phyloP scores from a whole-genome alignment of 2,113 vertebrate genomes.

The Telmatochromis sp. region DNA sequence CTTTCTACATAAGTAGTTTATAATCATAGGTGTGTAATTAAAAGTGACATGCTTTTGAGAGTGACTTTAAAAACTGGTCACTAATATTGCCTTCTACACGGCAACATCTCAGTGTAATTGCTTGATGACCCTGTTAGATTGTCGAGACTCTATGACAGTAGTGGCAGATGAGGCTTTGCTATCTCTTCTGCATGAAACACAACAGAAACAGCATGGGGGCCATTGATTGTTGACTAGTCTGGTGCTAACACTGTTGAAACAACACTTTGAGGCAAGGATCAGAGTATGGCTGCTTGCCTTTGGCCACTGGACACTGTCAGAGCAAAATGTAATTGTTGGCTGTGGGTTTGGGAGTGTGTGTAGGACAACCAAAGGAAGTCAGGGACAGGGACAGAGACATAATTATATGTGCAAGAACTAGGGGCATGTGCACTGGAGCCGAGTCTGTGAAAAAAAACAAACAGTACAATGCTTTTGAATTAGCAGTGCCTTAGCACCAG shows the following conservation, averaged over 20 bases:
- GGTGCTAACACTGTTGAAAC: slow-evolving; percentile 47
- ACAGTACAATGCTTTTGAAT: neutral
- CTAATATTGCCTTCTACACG: neutral
- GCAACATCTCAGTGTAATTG: neutral
- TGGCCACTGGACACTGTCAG: slow-evolving; percentile 8
- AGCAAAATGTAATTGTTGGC: slow-evolving; percentile 24
- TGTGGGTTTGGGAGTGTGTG: neutral
- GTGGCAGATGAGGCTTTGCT: slow-evolving; percentile 7
- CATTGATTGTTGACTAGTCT: slow-evolving; percentile 36
- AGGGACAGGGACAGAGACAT: neutral
- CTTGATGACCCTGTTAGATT: neutral
- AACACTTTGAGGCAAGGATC: slow-evolving; percentile 46
- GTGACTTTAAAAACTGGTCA: neutral
- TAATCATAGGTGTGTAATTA: neutral
- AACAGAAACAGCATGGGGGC: slow-evolving; percentile 19
- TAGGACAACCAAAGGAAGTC: neutral
- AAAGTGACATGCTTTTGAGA: neutral
- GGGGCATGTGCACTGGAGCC: neutral
- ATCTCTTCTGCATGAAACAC: neutral
- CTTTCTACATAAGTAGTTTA: neutral
- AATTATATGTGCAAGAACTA: neutral
- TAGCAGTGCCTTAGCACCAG: neutral
- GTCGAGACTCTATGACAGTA: neutral
- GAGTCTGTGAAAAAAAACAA: neutral
- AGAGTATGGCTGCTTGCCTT: slow-evolving; percentile 25